Base-by-base conservation (phyloP, 2,888 invertebrate genomes). In the Diarsia brunnea region DNA sequence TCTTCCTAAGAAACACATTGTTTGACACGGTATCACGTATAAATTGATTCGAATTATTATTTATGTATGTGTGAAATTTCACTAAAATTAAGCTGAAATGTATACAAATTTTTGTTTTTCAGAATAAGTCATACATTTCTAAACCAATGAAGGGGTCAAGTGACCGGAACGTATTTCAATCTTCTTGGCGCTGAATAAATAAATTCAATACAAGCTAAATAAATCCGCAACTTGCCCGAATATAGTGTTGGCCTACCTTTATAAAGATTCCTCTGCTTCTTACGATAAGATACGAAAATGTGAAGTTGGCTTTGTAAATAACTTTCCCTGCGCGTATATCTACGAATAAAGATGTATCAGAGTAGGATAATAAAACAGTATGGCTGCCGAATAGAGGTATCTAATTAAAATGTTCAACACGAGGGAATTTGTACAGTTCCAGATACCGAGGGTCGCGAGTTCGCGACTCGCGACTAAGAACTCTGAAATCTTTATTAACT, bases 281-380 rank as follows among this genome's bases (percentile, higher is more conserved):
- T 85, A 86, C 78, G 79, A 85, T 82, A 87, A 84, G 61, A 84
- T 83, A 88, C 80, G 76, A 81, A 88, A 87, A 74, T 71, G 73
- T 75, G 69, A 79, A 81, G 75, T 84, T 69, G 72, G 78, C 81
- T 82, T 85, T 88, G 84, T 88, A 87, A 87, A 89, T 90, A 88
- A 87, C 83, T 86, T 85, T 87, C 75, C 53, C 61, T 81, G 74
- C 76, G 75, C 79, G 84, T 87, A 80, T 84, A 82, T 85, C 85
- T 85, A 77, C 68, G 66, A 69, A 69, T 77, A 69, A 76, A 16
- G 27, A n/a, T 55, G 16, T 64, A 84, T 79, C 84, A 82, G 86
- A 81, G 67, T 79, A 70, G 69, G 79, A 85, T 66, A 83, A 78
- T 86, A 89, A 83, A 88, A 85, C 84, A 86, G 88, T 84, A 84